These are phyloP conservation scores for Aleiodes sp. DNA, from an alignment of 1,140 invertebrate species.

Conservation along the genomic window DNA sequence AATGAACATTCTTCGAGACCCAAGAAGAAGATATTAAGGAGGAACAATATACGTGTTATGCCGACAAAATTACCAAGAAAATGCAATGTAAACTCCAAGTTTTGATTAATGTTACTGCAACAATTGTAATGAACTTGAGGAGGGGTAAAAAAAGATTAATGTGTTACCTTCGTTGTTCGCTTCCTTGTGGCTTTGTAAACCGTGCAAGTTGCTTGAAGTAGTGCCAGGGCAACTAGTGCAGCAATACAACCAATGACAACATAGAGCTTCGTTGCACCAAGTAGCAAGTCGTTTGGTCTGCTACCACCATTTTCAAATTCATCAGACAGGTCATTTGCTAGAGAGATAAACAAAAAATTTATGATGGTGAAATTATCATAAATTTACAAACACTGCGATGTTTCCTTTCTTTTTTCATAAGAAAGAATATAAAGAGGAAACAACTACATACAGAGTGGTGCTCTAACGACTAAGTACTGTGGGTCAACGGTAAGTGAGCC, in stretches of 20 bases:
- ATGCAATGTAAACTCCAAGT: conserved; percentile 17
- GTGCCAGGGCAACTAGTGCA: conserved; percentile 79
- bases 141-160: conserved; percentile 7
- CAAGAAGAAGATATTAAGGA: neutral
- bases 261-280: conserved; percentile 75
- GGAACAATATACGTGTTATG: neutral
- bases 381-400: neutral
- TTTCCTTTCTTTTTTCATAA: neutral
- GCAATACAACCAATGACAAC: conserved; percentile 84
- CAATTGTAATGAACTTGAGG: neutral
- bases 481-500: conserved; percentile 83
- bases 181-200: conserved; percentile 76
- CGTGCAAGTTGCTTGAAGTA: conserved; percentile 86
- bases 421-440: neutral
- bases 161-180: conserved; percentile 70
- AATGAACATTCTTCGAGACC: neutral
- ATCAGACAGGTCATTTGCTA: conserved; percentile 54
- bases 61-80: neutral
- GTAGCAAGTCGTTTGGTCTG: conserved; percentile 50
- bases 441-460: conserved; percentile 61
- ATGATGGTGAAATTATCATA: neutral
- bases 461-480: conserved; percentile 75
- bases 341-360: conserved; percentile 7
- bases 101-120: conserved; percentile 14
- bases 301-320: conserved; percentile 48